A percentile compares a stretch with the other conserved stretches of the same genome.
Evolutionary conservation across 2,113 vertebrate genomes (phyloP).

Genomic region (Elephantulus edwardii): DNA sequence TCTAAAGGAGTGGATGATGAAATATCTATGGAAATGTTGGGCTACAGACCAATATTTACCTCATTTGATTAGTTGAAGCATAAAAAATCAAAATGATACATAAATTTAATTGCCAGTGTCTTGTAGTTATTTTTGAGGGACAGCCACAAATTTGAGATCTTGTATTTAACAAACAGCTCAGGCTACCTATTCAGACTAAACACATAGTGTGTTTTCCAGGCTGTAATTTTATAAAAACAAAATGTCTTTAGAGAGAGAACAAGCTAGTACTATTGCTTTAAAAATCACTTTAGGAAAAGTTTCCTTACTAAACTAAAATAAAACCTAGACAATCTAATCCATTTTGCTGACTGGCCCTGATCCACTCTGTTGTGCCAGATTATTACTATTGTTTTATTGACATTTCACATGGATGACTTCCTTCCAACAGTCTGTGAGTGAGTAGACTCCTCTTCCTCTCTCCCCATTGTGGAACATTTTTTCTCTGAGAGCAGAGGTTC

Average conservation of each 20-base stretch:
- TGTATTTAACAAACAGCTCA: constrained; percentile 77
- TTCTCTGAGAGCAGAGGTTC: not conserved
- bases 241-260: constrained; percentile 71
- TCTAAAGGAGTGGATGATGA: constrained; percentile 3
- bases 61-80: constrained; percentile 74
- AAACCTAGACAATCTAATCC: constrained; percentile 43
- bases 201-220: constrained; percentile 74
- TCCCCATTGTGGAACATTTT: not conserved
- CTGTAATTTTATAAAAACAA: constrained; percentile 74
- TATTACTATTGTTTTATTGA: constrained; percentile 32
- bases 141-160: constrained; percentile 79
- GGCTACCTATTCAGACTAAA: constrained; percentile 77
- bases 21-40: constrained; percentile 57
- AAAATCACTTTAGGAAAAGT: constrained; percentile 76
- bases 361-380: constrained; percentile 12
- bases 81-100: constrained; percentile 81
- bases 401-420: constrained; percentile 6
- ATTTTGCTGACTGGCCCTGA: constrained; percentile 51
- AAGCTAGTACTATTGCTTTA: constrained; percentile 56
- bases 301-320: constrained; percentile 69
- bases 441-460: not conserved
- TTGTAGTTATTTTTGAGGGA: constrained; percentile 79
- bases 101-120: constrained; percentile 80
- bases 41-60: constrained; percentile 72
- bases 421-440: not conserved